Evolutionary conservation across 2,113 vertebrate genomes (phyloP).

Genomic region (Nycticebus coucang): DNA sequence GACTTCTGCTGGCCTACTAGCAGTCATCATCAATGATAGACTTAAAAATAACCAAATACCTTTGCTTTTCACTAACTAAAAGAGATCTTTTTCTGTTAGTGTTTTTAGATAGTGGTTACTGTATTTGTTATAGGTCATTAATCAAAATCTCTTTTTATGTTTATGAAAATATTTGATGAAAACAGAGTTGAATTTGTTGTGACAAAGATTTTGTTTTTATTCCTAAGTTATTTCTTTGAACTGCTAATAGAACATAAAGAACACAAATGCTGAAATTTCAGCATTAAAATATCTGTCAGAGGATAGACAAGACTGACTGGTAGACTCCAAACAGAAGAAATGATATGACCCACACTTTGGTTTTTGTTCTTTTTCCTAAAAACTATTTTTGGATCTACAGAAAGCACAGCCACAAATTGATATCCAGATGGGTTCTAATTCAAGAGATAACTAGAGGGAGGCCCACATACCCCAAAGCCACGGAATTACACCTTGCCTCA

Average conservation of each 20-base stretch:
- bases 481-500: slow-evolving; percentile 69
- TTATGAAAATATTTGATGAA: slow-evolving; percentile 10
- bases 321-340: neutral
- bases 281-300: neutral
- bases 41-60: neutral
- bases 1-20: neutral
- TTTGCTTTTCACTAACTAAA: neutral
- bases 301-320: neutral
- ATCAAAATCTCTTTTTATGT: slow-evolving; percentile 21
- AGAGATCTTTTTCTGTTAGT: neutral
- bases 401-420: neutral
- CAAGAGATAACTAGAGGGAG: slow-evolving; percentile 66
- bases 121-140: neutral
- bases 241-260: neutral
- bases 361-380: slow-evolving; percentile 36
- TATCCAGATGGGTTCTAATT: slow-evolving; percentile 73
- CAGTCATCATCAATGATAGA: neutral
- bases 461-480: slow-evolving; percentile 63
- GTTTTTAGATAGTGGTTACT: neutral
- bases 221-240: neutral
- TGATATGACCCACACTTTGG: neutral
- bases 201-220: slow-evolving; percentile 24
- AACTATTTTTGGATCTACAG: slow-evolving; percentile 53
- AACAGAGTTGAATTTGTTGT: slow-evolving; percentile 17
- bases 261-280: neutral